A percentile compares a stretch with the other conserved stretches of the same genome.
Evolutionary conservation across 2,888 invertebrate species (phyloP).

Genomic region (Lasioglossum vierecki): DNA sequence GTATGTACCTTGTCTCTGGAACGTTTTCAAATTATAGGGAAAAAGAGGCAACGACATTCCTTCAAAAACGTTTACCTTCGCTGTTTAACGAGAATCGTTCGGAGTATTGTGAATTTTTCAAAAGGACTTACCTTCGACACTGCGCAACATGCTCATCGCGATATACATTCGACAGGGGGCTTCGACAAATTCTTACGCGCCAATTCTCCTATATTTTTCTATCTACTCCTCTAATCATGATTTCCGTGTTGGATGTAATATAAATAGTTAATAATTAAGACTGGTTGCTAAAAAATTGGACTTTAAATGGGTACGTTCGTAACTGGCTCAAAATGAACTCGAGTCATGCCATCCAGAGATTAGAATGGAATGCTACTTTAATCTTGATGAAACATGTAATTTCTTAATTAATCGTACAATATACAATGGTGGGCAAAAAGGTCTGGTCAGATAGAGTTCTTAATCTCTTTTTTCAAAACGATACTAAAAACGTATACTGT

Average conservation of each 20-base stretch:
- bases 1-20: neutral
- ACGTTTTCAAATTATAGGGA: slow-evolving; percentile 46
- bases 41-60: slow-evolving; percentile 10
- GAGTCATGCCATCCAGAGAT: neutral
- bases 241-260: neutral
- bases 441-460: neutral
- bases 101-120: neutral
- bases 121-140: neutral
- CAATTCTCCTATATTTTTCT: neutral
- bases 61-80: slow-evolving; percentile 3
- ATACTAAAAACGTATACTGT: neutral
- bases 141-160: neutral
- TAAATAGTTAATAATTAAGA: neutral
- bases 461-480: neutral
- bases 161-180: neutral
- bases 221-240: neutral
- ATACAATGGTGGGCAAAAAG: neutral
- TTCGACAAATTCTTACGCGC: neutral
- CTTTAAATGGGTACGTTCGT: neutral
- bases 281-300: neutral
- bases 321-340: neutral
- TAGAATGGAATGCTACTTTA: neutral
- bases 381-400: neutral
- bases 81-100: neutral
- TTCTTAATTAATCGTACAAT: neutral